phyloP scores from a whole-genome alignment of 2,797 vertebrate genomes.

The Corythornis leucogaster region DNA sequence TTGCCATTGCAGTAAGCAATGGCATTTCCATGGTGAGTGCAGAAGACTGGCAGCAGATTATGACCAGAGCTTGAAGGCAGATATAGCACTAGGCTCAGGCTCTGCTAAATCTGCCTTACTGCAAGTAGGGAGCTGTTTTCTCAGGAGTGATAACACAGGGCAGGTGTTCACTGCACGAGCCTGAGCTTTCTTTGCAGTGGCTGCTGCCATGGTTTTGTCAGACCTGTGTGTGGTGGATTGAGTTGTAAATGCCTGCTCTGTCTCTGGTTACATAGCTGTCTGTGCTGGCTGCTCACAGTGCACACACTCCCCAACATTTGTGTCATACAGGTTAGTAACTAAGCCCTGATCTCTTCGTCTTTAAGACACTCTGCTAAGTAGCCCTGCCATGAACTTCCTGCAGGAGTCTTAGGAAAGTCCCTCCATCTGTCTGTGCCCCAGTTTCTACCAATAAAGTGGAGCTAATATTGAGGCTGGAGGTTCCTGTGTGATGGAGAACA shows the following conservation, averaged over 20 bases:
- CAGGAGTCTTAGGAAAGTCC: background rate
- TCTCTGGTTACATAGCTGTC: background rate
- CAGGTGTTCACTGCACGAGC: background rate
- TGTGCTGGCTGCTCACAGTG: background rate
- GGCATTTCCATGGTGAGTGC: background rate
- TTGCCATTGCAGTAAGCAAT: background rate
- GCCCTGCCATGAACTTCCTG: background rate
- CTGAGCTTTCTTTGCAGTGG: background rate
- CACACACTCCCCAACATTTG: background rate
- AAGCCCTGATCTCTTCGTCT: background rate
- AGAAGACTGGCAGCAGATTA: background rate
- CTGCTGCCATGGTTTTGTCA: background rate
- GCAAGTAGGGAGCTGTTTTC: background rate
- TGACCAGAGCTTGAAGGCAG: background rate
- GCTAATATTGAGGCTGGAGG: background rate
- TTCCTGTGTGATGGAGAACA: background rate
- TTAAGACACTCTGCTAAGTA: slow-evolving; percentile 24
- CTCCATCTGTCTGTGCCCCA: slow-evolving; percentile 36
- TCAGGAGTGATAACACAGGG: background rate
- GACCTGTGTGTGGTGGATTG: background rate
- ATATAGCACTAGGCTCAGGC: background rate
- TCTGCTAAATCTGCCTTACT: background rate
- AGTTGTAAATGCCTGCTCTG: background rate
- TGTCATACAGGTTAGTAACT: background rate
- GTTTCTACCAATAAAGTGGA: slow-evolving; percentile 13